These are phyloP conservation scores for Bombus soroeensis DNA, from an alignment of 1,140 invertebrate species.

Conservation along the genomic window DNA sequence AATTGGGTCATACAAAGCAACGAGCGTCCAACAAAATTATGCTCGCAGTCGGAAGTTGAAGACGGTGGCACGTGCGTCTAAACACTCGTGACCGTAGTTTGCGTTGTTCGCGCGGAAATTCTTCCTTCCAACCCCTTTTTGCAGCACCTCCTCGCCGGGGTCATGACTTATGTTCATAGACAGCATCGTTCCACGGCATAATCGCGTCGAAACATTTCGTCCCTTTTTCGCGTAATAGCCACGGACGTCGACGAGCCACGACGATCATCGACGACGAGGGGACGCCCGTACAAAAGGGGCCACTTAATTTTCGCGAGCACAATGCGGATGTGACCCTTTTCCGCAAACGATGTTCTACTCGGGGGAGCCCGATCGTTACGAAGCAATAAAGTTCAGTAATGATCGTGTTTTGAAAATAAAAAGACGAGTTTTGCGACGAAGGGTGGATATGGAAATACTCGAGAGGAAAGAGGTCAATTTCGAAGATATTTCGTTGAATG, in stretches of 20 bases:
- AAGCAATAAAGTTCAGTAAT: slow-evolving; percentile 67
- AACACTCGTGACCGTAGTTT: slow-evolving; percentile 23
- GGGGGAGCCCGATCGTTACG: slow-evolving; percentile 52
- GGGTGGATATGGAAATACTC: not conserved
- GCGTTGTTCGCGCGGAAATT: slow-evolving; percentile 18
- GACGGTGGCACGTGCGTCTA: slow-evolving; percentile 17
- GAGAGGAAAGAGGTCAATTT: not conserved
- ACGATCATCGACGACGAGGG: slow-evolving; percentile 36
- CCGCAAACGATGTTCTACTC: slow-evolving; percentile 47
- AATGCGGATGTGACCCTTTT: slow-evolving; percentile 60
- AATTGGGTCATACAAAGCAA: not conserved
- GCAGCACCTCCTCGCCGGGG: slow-evolving; percentile 30
- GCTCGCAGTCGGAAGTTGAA: not conserved
- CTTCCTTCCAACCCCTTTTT: slow-evolving; percentile 48
- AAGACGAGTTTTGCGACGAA: not conserved
- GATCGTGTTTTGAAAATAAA: slow-evolving; percentile 49
- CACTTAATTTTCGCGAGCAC: slow-evolving; percentile 63
- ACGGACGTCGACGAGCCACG: slow-evolving; percentile 43
- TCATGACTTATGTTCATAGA: slow-evolving; percentile 68
- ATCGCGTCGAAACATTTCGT: slow-evolving; percentile 37
- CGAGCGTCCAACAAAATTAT: not conserved
- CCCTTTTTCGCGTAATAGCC: slow-evolving; percentile 51
- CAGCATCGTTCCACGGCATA: slow-evolving; percentile 56
- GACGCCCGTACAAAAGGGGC: slow-evolving; percentile 39
- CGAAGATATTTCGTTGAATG: not conserved